A percentile compares a stretch with the other conserved stretches of the same genome.
Evolutionary conservation across 2,888 invertebrate species (phyloP).

Genomic region (Meganola albula): DNA sequence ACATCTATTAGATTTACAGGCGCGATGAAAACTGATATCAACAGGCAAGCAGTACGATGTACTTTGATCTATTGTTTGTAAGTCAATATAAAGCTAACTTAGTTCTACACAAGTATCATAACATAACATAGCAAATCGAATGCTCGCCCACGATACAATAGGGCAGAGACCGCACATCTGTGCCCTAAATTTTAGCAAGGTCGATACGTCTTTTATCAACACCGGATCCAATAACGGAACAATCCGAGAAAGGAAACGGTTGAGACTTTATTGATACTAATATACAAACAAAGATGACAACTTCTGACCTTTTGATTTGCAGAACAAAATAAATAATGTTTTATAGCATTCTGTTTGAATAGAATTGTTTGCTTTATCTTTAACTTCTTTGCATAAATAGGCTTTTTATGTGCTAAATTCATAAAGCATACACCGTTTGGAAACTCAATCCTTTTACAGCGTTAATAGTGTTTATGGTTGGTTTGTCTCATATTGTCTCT

Average conservation of each 20-base stretch:
- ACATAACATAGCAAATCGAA: conserved; percentile 29
- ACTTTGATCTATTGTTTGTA: conserved; percentile 17
- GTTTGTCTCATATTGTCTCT: conserved; percentile 42
- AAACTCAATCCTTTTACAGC: conserved; percentile 50
- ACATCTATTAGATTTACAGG: not conserved
- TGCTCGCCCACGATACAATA: conserved; percentile 40
- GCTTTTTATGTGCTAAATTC: no score
- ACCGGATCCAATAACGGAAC: conserved; percentile 44
- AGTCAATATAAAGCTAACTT: conserved; percentile 14
- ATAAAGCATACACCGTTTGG: no score
- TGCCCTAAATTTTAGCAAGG: conserved; percentile 56
- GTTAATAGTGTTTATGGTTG: conserved; percentile 33
- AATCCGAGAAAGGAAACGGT: conserved; percentile 37
- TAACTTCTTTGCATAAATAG: no score
- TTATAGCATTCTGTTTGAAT: no score
- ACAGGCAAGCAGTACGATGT: not conserved
- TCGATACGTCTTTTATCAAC: conserved; percentile 53
- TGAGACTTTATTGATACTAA: conserved; percentile 37
- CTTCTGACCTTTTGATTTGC: no score
- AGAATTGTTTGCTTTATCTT: no score
- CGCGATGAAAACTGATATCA: conserved; percentile 18
- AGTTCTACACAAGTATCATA: conserved; percentile 20
- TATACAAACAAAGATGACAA: conserved; percentile 29
- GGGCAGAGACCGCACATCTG: conserved; percentile 47
- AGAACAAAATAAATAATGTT: no score